These are phyloP conservation scores for Graptemys geographica DNA, from an alignment of 2,797 vertebrate species.

Conservation along the genomic window DNA sequence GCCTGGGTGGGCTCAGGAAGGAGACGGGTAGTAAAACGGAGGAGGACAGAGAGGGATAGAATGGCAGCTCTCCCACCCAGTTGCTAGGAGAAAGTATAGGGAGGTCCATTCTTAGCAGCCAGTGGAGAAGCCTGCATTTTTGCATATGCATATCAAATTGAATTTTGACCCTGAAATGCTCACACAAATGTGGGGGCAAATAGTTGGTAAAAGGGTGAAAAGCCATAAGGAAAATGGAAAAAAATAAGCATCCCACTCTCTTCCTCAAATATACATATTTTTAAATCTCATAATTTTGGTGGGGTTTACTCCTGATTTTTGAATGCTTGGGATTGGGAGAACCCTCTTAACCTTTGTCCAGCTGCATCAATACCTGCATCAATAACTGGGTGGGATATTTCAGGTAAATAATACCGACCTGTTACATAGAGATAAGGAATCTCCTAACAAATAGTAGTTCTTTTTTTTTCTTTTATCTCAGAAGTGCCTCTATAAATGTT, in stretches of 20 bases:
- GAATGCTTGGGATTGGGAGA: not conserved
- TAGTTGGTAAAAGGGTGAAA: not conserved
- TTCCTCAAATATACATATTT: not conserved
- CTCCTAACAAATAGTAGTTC: not conserved
- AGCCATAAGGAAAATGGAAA: not conserved
- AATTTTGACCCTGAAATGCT: not conserved
- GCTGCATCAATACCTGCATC: not conserved
- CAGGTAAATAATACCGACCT: not conserved
- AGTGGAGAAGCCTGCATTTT: not conserved
- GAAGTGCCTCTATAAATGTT: not conserved
- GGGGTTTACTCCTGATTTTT: not conserved
- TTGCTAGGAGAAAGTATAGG: not conserved
- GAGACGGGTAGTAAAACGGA: not conserved
- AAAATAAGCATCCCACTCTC: not conserved
- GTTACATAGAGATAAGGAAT: not conserved
- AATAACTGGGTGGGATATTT: accelerated
- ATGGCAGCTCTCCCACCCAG: not conserved
- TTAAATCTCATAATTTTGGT: not conserved
- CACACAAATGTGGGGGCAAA: not conserved
- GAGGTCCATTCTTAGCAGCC: not conserved
- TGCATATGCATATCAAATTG: not conserved
- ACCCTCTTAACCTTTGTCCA: not conserved
- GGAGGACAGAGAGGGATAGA: not conserved
- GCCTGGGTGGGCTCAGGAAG: not conserved
- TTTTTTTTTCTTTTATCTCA: not conserved